These are phyloP conservation scores for Ylistrum balloti DNA, from an alignment of 1,140 invertebrate genomes.

Conservation along the genomic window DNA sequence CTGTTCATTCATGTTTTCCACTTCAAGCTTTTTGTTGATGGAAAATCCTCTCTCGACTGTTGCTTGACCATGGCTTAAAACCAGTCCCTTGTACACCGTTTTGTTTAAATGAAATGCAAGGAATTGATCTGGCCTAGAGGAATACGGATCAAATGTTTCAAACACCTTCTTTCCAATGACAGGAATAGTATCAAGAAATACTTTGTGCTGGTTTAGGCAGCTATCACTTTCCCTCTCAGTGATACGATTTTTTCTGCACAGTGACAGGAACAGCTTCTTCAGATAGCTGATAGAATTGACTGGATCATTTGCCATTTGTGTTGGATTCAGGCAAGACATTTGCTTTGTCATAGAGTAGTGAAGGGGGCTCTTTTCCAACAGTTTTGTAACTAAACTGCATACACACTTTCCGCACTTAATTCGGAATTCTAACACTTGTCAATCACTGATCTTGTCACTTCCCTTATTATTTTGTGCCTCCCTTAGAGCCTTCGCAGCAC, in stretches of 20 bases:
- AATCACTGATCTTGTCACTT: conserved; percentile 50
- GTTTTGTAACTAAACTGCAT: conserved; percentile 21
- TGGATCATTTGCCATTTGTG: background rate
- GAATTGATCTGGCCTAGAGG: background rate
- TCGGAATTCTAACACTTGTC: conserved; percentile 56
- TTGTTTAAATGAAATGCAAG: background rate
- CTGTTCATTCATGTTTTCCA: conserved; percentile 41
- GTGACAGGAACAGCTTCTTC: background rate
- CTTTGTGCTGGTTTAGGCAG: background rate
- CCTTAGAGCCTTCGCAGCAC: conserved; percentile 44
- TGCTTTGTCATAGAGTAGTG: conserved; percentile 47
- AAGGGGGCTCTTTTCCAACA: conserved; percentile 52
- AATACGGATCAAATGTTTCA: background rate
- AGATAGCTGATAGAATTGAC: background rate
- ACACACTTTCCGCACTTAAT: conserved; percentile 49
- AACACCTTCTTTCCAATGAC: background rate
- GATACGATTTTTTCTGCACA: background rate
- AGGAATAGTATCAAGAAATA: background rate
- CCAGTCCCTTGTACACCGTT: background rate
- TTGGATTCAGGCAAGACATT: conserved; percentile 51
- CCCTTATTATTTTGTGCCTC: conserved; percentile 46
- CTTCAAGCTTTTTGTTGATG: conserved; percentile 23
- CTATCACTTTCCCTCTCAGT: background rate
- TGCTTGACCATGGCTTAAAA: conserved; percentile 49
- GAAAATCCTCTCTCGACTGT: conserved; percentile 51